Conservation (phyloP, 2,113 vertebrate species). For the Xyliphius kryptos region DNA sequence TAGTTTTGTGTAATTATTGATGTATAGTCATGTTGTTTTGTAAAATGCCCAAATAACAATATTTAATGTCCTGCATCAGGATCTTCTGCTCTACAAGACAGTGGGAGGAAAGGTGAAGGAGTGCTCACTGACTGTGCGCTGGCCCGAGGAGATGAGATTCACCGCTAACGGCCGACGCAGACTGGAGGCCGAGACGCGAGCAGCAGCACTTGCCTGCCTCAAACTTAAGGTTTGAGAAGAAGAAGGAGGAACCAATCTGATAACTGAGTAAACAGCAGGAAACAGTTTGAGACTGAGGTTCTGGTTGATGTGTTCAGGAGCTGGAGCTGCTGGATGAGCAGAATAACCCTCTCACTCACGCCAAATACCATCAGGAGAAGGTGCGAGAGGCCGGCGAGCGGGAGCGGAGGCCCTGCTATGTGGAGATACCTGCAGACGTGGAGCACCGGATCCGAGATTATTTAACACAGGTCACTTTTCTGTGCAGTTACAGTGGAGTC, state of each 20-base stretch:
- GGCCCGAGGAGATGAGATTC: constrained; percentile 86
- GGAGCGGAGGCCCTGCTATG: constrained; percentile 69
- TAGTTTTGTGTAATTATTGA: too few species aligned
- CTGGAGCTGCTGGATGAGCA: constrained; percentile 79
- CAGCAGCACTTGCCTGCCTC: constrained; percentile 85
- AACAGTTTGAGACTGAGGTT: background rate
- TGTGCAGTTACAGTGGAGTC: too few species aligned
- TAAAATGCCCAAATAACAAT: too few species aligned
- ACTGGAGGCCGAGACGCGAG: constrained; percentile 75
- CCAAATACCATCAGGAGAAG: constrained; percentile 77
- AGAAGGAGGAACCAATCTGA: too few species aligned
- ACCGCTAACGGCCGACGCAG: constrained; percentile 71
- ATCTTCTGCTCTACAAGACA: constrained; percentile 72
- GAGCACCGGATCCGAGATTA: constrained; percentile 74
- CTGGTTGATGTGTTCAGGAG: constrained; percentile 63
- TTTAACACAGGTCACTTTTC: constrained; percentile 68
- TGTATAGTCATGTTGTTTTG: too few species aligned
- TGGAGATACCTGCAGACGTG: constrained; percentile 76
- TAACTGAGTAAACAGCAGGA: too few species aligned
- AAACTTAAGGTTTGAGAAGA: constrained; percentile 71
- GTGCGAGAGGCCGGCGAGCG: constrained; percentile 74
- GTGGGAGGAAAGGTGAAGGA: constrained; percentile 75
- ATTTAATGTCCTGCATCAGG: constrained; percentile 53
- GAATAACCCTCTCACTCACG: constrained; percentile 85
- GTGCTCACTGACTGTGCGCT: constrained; percentile 75